phyloP scores from a whole-genome alignment of 2,797 vertebrate genomes.

The Gymnopithys bicolor region DNA sequence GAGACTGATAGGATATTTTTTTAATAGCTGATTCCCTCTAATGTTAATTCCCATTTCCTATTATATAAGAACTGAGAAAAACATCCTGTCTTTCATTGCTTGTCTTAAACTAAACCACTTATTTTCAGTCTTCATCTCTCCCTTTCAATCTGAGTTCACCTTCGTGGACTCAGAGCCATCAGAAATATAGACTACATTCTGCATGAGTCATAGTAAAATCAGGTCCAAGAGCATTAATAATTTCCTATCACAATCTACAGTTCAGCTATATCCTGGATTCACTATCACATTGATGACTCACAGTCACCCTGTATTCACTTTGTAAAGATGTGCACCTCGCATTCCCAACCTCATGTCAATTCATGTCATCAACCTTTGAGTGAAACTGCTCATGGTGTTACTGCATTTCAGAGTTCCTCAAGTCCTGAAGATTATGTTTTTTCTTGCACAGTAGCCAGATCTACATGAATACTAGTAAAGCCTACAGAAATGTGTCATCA shows the following conservation, averaged over 20 bases:
- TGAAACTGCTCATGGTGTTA: background rate
- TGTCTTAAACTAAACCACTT: background rate
- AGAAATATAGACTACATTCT: background rate
- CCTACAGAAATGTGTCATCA: background rate
- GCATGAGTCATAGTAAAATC: background rate
- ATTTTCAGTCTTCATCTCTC: background rate
- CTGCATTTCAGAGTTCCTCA: background rate
- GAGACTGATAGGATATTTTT: background rate
- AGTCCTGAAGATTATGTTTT: background rate
- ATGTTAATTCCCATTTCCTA: background rate
- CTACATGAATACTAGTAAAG: background rate
- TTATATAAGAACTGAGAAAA: background rate
- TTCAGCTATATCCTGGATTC: background rate
- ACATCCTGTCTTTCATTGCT: background rate
- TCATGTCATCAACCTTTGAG: background rate
- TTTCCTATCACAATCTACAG: conserved; percentile 12
- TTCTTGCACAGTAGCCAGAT: background rate
- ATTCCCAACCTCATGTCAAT: background rate
- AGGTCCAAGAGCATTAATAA: background rate
- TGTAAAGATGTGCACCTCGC: background rate
- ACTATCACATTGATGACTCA: background rate
- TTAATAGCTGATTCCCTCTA: background rate
- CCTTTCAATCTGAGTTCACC: background rate
- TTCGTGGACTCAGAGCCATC: background rate
- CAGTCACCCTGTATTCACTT: background rate